Evolutionary conservation across 2,113 vertebrate species (phyloP).

Genomic region (Prochilodus magdalenae): DNA sequence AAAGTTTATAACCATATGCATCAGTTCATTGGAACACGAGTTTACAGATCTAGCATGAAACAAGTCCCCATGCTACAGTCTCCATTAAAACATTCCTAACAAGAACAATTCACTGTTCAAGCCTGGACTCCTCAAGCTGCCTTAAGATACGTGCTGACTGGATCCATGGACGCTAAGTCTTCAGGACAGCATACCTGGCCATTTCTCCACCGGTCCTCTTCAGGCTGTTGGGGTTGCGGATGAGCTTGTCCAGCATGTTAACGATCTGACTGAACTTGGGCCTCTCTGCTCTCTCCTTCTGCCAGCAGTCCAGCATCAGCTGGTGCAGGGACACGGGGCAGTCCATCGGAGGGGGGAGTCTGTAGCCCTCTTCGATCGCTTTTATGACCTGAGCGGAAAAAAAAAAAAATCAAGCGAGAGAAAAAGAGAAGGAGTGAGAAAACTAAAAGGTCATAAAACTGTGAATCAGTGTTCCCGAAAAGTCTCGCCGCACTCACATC

Average conservation of each 20-base stretch:
- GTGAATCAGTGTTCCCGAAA: constrained; percentile 20
- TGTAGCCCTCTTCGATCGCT: constrained; percentile 96
- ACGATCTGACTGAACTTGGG: constrained; percentile 97
- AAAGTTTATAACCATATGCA: constrained; percentile 28
- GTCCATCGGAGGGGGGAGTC: constrained; percentile 96
- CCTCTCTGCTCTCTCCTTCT: constrained; percentile 92
- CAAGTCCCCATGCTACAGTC: not conserved
- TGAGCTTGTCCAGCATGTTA: constrained; percentile 98
- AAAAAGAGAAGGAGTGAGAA: not conserved
- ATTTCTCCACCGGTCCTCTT: constrained; percentile 90
- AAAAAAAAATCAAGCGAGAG: not conserved
- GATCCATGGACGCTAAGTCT: not conserved
- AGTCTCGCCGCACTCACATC: constrained; percentile 81
- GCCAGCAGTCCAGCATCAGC: constrained; percentile 97
- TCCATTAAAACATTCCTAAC: not conserved
- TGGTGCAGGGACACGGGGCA: constrained; percentile 95
- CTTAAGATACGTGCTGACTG: not conserved
- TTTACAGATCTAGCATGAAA: constrained; percentile 39
- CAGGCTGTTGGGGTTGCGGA: constrained; percentile 94
- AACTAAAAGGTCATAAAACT: constrained; percentile 11
- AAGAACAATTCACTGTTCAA: too few species aligned
- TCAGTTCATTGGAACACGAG: constrained; percentile 37
- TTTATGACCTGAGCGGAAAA: constrained; percentile 90
- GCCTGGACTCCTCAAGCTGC: not conserved
- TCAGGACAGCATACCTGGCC: constrained; percentile 78